Base-by-base conservation (phyloP, 2,888 invertebrate genomes). In the Acrocyrtus sp. region DNA sequence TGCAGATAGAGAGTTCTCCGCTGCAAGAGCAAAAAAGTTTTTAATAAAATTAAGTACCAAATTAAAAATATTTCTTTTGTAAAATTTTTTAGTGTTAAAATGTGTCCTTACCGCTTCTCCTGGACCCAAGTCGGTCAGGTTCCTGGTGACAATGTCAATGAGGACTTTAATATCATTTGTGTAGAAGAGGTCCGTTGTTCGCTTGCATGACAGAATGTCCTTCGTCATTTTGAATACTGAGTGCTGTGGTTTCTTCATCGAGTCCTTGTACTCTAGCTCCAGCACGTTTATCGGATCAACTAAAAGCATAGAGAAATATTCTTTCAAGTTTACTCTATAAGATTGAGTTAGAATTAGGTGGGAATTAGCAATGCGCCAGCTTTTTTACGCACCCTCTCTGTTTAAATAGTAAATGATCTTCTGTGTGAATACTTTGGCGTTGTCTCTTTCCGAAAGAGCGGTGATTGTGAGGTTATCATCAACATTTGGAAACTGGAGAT, bases 121-220 rank as follows among this genome's bases (percentile, higher is more conserved):
- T 4, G 95, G 90, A 48, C 94, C 92, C 75, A 96, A 87, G 85
- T 98, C 96, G 2, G 94, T 91, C 26, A 98, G 88, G 84, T 96
- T 95, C 56, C 97, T 87, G 58, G 95, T 91, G 63, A 96, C 90
- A 82, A 98, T 96, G 83, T 97, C 98, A 75, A 97, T 91, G 70
- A 97, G 88, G 48, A 97, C 97, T 85, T 93, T 94, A 47, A 93
- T 91, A 83, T 98, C 98, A 83, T 97, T 98, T 0, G 96, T 95
- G 85, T 98, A 98, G 85, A 97, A 94, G 76, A 96, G 88, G 79
- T 90, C 89, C 0, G 96, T 93, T 0, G 96, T 95, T 77, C 89
- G 88, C 78, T 89, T 88, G 80, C 89, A 89, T 75, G 90, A 90
- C 84, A 96, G 96, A 78, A 97, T 85, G 84, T 98, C 96, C 50